Evolutionary conservation across 2,113 vertebrate species (phyloP), one percentile per base, ranked within the genome.

Genomic region (Corydoras maculifer): DNA sequence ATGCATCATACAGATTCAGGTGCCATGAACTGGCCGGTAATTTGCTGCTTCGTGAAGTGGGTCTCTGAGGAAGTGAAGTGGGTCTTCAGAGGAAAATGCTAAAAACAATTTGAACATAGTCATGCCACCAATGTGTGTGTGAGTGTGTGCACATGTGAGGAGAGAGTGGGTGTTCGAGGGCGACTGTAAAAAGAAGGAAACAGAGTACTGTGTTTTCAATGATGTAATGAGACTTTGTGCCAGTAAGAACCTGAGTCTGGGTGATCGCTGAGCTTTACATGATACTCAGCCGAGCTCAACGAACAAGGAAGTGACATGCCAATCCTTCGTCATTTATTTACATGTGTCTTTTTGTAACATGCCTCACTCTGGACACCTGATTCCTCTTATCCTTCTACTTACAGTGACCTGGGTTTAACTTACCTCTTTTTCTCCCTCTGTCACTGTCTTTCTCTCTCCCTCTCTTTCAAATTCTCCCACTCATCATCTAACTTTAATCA

Each of bases 401-500:
- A 65, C 79, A 76, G 53, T 82, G 79, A 83, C 82, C 82, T 85
- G 83, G 75, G 80, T 89, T 84, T 86, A 78, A 80, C 82, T 84
- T 82, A 85, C 84, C 84, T 58, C 58, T 50, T 51, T 70, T 32
- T 66, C 85, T 87, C 81, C 79, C 81, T 84, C 85, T 84, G 83
- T 69, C 18, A 58, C 58, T 71, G 57, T 62, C 85, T 88, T 79
- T 81, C 82, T 82, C 82, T 85, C 83, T 65, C 32, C 54, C 18
- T 69, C 51, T 68, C 43, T 70, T 3, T 70, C 14, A 65, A 13
- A 31, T 65, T 72, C 86, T 87, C 80, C 76, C 81, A 81, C 86
- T 85, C 84, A 76, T 88, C 87, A 88, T 90, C 87, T 87, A 85
- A 85, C 84, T 87, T 89, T 89, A 91, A 90, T 90, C 88, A 91